phyloP scores from a whole-genome alignment of 2,113 vertebrate genomes.

The Xenus cinereus region DNA sequence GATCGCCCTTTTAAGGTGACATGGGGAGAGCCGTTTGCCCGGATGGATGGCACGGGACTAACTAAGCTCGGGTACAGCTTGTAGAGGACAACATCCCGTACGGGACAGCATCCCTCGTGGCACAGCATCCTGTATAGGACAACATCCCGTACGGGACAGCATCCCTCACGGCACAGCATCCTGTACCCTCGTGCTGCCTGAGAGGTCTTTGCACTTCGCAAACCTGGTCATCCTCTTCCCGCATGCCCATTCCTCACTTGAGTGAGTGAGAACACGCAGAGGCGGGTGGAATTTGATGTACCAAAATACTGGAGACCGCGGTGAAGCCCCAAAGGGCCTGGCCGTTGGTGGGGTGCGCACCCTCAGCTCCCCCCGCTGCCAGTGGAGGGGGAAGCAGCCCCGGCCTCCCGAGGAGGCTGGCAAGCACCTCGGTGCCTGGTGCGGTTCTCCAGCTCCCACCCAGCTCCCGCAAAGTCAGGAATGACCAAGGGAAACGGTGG shows the following conservation, averaged over 20 bases:
- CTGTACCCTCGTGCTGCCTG: background rate
- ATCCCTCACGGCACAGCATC: background rate
- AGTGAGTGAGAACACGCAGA: background rate
- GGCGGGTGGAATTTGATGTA: background rate
- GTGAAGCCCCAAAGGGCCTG: background rate
- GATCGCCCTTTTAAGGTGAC: background rate
- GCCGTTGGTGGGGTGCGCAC: accelerated
- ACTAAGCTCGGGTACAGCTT: background rate
- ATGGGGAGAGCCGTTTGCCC: background rate
- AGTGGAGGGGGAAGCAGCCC: background rate
- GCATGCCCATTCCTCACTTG: accelerated
- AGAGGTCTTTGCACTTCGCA: background rate
- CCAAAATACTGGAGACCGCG: background rate
- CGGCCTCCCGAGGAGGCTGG: background rate
- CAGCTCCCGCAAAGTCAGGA: background rate
- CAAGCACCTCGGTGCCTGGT: background rate
- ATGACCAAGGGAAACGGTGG: background rate
- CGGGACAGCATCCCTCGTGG: accelerated
- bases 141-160: background rate
- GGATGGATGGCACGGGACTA: background rate
- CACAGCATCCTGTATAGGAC: background rate
- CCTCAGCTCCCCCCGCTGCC: accelerated
- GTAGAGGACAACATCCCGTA: accelerated
- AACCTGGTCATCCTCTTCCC: background rate
- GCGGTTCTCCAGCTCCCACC: background rate